Evolutionary conservation across 1,140 invertebrate species (phyloP).

Genomic region (Pogonus chalceus): DNA sequence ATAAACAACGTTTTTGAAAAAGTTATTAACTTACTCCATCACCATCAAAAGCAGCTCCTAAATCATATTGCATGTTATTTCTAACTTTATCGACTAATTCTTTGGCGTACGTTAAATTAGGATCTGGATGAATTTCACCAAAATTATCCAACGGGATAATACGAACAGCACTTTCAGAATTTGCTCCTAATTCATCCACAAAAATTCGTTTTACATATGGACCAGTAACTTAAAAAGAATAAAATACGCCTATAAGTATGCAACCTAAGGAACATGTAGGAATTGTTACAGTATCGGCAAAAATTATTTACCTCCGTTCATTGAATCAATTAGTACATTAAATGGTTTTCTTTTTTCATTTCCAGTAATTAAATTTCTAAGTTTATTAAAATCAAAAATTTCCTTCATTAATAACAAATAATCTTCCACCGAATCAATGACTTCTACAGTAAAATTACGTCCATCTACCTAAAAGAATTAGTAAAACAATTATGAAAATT

Average conservation of each 20-base stretch:
- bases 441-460: slow-evolving; percentile 69
- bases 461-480: slow-evolving; percentile 53
- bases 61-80: slow-evolving; percentile 68
- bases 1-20: slow-evolving; percentile 3
- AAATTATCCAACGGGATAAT: slow-evolving; percentile 83
- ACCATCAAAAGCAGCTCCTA: slow-evolving; percentile 98
- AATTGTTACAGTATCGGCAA: too few relatives aligned
- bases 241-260: too few relatives aligned
- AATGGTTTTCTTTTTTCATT: slow-evolving; percentile 53
- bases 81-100: slow-evolving; percentile 60
- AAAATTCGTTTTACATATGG: slow-evolving; percentile 90
- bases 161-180: slow-evolving; percentile 55
- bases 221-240: slow-evolving; percentile 85
- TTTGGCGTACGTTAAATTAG: slow-evolving; percentile 93
- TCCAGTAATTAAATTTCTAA: slow-evolving; percentile 67
- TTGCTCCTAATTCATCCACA: slow-evolving; percentile 71
- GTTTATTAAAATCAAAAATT: slow-evolving; percentile 89
- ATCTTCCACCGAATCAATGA: slow-evolving; percentile 86
- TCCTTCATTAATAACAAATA: slow-evolving; percentile 91
- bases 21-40: slow-evolving; percentile 62
- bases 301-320: slow-evolving; percentile 86
- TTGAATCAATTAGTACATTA: slow-evolving; percentile 82
- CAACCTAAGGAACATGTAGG: too few relatives aligned
- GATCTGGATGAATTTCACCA: slow-evolving; percentile 95
- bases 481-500: slow-evolving; percentile 9